These are phyloP conservation scores for Hydrolagus affinis DNA, from an alignment of 2,113 vertebrate genomes.

Conservation along the genomic window DNA sequence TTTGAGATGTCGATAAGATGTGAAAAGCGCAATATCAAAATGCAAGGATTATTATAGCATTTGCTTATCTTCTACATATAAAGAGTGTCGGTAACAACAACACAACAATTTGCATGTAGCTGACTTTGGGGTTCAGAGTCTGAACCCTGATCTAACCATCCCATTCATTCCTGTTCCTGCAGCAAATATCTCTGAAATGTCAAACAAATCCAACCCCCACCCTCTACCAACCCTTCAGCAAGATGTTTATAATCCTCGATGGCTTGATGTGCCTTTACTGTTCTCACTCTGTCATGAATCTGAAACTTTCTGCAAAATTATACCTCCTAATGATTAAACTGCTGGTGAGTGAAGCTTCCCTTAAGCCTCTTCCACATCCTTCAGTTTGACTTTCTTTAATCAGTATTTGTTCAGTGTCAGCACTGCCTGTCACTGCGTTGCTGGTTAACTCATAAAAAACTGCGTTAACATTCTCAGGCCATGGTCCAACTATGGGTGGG, in stretches of 20 bases:
- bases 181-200: background rate
- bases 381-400: conserved; percentile 28
- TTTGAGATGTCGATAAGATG: too few species aligned
- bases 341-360: conserved; percentile 4
- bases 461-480: background rate
- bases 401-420: conserved; percentile 21
- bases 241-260: background rate
- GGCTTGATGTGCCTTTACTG: background rate
- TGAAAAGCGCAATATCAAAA: too few species aligned
- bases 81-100: background rate
- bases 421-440: background rate
- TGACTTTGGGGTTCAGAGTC: background rate
- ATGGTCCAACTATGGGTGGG: background rate
- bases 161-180: too few species aligned
- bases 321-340: background rate
- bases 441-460: background rate
- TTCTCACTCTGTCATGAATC: conserved; percentile 8
- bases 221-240: background rate
- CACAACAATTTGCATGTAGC: background rate
- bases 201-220: background rate
- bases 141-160: background rate
- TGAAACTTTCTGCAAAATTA: conserved; percentile 12
- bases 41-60: too few species aligned
- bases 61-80: too few species aligned
- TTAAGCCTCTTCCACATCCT: conserved; percentile 14